These are phyloP conservation scores for Archegozetes longisetosus DNA, from an alignment of 1,140 invertebrate genomes.

Conservation along the genomic window DNA sequence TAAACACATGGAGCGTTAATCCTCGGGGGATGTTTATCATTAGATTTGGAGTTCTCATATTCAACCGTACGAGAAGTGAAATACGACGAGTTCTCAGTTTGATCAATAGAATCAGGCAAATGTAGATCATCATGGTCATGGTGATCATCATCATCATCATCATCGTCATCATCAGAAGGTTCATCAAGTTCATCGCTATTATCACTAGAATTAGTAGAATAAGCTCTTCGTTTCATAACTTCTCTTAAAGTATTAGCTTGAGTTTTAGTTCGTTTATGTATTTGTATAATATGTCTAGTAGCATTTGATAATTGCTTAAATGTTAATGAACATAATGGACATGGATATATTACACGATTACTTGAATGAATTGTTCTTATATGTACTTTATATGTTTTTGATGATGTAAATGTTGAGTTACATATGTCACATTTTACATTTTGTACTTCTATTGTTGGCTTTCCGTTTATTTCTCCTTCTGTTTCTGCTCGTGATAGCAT, in stretches of 20 bases:
- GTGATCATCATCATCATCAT: neutral
- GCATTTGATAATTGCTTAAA: slow-evolving; percentile 29
- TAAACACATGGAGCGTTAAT: neutral
- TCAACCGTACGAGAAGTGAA: neutral
- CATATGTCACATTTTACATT: slow-evolving; percentile 24
- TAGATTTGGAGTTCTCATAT: neutral
- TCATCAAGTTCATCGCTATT: neutral
- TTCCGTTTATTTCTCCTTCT: neutral
- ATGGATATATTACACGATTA: slow-evolving; percentile 26
- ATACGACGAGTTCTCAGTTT: neutral
- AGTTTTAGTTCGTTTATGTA: slow-evolving; percentile 26
- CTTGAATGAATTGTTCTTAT: slow-evolving; percentile 26
- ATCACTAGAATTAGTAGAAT: neutral
- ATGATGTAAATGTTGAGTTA: slow-evolving; percentile 22
- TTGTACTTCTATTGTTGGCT: slow-evolving; percentile 2
- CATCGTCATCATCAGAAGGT: neutral
- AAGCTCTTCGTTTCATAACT: slow-evolving; percentile 21
- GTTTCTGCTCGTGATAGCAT: neutral
- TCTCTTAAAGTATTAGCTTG: slow-evolving; percentile 26
- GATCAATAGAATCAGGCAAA: neutral
- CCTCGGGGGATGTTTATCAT: neutral
- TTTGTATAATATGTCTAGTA: slow-evolving; percentile 26
- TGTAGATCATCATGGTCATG: neutral
- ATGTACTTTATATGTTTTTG: slow-evolving; percentile 28
- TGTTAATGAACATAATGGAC: slow-evolving; percentile 26